Percentiles rank a stretch among this genome's conserved stretches.
These are phyloP conservation scores for Synanceia verrucosa DNA, from an alignment of 2,797 vertebrate genomes.

Conservation along the genomic window DNA sequence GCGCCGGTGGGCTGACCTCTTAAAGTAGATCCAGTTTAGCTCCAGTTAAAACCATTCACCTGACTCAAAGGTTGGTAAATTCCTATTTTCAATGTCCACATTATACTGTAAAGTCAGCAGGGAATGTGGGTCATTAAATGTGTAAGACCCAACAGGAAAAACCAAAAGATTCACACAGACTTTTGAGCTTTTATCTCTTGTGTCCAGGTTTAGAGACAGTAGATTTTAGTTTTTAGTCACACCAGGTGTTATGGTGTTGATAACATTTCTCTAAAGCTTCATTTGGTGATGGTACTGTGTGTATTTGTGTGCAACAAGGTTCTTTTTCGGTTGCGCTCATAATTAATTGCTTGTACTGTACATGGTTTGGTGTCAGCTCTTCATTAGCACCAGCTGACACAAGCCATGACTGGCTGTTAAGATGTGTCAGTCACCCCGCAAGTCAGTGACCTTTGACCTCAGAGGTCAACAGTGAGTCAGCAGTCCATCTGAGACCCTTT, in stretches of 20 bases:
- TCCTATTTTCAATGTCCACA: conserved; percentile 43
- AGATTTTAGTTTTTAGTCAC: neutral
- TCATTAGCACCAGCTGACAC: conserved; percentile 29
- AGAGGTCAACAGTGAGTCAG: conserved; percentile 38
- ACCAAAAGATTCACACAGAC: neutral
- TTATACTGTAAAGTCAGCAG: conserved; percentile 46
- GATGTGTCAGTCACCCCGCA: conserved; percentile 17
- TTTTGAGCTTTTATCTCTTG: neutral
- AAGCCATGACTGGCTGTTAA: conserved; percentile 25
- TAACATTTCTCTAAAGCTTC: neutral
- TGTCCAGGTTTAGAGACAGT: neutral
- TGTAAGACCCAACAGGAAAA: conserved; percentile 4
- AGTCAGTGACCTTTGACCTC: conserved; percentile 62
- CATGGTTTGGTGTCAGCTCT: conserved; percentile 8
- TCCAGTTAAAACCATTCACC: conserved; percentile 67
- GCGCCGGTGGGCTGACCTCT: conserved; percentile 50
- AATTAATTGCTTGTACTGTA: neutral
- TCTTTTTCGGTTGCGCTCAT: neutral
- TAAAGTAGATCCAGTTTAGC: conserved; percentile 67
- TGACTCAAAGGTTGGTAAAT: conserved; percentile 67
- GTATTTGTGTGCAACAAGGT: neutral
- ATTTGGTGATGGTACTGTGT: neutral
- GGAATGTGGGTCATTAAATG: conserved; percentile 31
- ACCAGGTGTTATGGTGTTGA: neutral
- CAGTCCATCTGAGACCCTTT: conserved; percentile 32